Conservation (phyloP, 2,888 invertebrate species). For the Acanthosoma haemorrhoidale region DNA sequence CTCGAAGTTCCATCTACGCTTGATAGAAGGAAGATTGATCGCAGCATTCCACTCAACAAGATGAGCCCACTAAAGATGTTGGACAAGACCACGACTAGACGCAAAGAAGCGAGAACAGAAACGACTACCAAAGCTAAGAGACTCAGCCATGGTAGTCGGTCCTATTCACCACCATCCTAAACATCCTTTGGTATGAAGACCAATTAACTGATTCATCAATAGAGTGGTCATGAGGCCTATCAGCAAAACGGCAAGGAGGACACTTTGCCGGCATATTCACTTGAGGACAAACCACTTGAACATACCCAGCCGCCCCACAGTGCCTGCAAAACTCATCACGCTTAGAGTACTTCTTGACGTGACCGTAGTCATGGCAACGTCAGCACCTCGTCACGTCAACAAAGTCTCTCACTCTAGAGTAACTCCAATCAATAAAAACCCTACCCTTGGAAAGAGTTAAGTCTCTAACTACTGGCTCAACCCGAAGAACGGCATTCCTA, state of each 20-base stretch:
- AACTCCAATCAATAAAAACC: conserved; percentile 34
- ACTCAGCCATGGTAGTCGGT: conserved; percentile 2
- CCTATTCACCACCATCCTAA: not conserved
- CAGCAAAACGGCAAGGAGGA: not conserved
- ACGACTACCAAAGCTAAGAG: not conserved
- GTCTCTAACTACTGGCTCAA: not conserved
- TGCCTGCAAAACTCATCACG: conserved; percentile 26
- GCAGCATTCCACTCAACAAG: not conserved
- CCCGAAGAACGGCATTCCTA: not conserved
- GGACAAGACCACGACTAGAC: not conserved
- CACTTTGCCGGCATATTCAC: not conserved
- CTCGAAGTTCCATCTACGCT: not conserved
- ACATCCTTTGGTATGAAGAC: not conserved
- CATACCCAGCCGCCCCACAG: conserved; percentile 18
- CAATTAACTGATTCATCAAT: not conserved
- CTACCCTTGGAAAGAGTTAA: not conserved
- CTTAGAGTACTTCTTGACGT: conserved; percentile 32
- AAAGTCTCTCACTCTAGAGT: conserved; percentile 33
- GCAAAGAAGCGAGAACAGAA: not conserved
- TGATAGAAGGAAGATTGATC: not conserved
- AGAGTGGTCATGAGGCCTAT: not conserved
- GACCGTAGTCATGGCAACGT: conserved; percentile 38
- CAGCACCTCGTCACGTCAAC: conserved; percentile 34
- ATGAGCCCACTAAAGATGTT: not conserved
- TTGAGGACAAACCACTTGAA: not conserved